Evolutionary conservation across 2,888 invertebrate species (phyloP).

Genomic region (Flexamia atlantica): DNA sequence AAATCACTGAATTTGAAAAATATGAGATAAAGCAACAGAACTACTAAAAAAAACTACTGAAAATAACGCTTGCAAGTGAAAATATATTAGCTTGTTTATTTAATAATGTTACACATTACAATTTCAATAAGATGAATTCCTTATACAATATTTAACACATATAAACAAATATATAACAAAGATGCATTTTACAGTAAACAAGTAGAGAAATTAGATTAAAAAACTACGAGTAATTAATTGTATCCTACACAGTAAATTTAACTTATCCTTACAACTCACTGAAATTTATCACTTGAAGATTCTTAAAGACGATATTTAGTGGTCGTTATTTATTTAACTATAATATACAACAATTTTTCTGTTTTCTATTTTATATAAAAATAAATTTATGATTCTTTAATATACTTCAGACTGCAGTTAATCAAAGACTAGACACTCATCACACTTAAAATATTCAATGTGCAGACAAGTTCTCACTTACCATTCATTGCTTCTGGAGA

Average conservation of each 20-base stretch:
- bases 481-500: not conserved
- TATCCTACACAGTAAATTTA: not conserved
- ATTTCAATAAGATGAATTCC: not conserved
- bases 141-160: not conserved
- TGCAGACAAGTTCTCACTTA: not conserved
- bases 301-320: not conserved
- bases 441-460: not conserved
- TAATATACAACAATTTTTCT: not conserved
- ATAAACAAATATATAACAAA: slow-evolving; percentile 13
- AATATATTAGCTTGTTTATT: slow-evolving; percentile 1
- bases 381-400: not conserved
- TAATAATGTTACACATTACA: not conserved
- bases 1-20: too few relatives aligned
- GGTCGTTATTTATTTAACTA: not conserved
- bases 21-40: too few relatives aligned
- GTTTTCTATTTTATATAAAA: not conserved
- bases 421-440: slow-evolving; percentile 8
- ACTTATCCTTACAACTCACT: slow-evolving; percentile 9
- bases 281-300: not conserved
- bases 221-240: too few relatives aligned
- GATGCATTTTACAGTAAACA: too few relatives aligned
- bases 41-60: too few relatives aligned
- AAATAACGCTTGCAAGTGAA: too few relatives aligned
- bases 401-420: not conserved
- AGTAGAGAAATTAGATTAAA: too few relatives aligned